Base-by-base conservation (phyloP, 2,888 invertebrate species). In the Zaprionus bogoriensis region DNA sequence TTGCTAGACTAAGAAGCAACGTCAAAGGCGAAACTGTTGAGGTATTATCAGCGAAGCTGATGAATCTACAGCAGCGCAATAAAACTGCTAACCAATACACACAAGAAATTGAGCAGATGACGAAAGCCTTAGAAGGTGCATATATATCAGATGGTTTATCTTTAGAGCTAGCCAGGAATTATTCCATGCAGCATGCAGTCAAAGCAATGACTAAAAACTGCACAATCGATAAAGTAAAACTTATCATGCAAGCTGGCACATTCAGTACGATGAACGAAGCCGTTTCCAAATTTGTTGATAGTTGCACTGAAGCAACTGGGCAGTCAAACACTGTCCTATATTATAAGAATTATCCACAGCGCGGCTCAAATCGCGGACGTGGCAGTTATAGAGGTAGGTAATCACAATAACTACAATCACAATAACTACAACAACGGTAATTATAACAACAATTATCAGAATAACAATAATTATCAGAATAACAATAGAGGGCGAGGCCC, bases 201-300 rank as follows among this genome's bases (percentile, higher is more conserved):
- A 60, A 53, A 9, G 60, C 60, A 10, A 59, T 52, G 30, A 59
- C 52, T 4, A n/a, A 51, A 50, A 57, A 57, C 19, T 60, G 53
- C 20, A 3, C 41, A 12, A 51, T 60, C 6, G 38, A 50, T 45
- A 65, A 42, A 45, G 51, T 60, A 23, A 47, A 51, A 52, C 4
- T 47, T 30, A 44, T 48, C 27, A 53, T 60, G 60, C 32, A 48
- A 9, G 38, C 54, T 23, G 45, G 51, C 7, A 59, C 36, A 2
- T 59, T 52, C 25, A 52, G 4, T 17, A 48, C 25, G 6, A 52
- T 63, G 25, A 53, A 57, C 20, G 58, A 50, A 23, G 58, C 54
- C 12, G 30, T 46, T 12, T 45, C 45, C 1, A 55, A 55, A 55
- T 55, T 55, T n/a, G n/a, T n/a, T n/a, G n/a, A n/a, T n/a, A n/a